Evolutionary conservation across 2,113 vertebrate genomes (phyloP), one percentile per base, ranked within the genome.

Genomic region (Oophaga pumilio): DNA sequence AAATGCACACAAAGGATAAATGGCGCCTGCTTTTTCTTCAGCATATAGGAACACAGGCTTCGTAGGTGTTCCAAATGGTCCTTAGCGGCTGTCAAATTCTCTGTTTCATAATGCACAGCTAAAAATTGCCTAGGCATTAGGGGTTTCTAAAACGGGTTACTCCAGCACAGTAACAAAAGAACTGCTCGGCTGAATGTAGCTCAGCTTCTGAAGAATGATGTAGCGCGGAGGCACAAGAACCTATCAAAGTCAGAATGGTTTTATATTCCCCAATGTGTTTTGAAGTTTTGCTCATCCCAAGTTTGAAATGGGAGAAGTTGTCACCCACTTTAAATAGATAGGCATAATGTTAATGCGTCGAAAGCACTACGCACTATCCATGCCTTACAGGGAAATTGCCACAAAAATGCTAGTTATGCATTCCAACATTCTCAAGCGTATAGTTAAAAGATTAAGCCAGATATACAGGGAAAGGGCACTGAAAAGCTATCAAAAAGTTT

Each of bases 121-220:
- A 82, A 66, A 82, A 82, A 82, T 82, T 82, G 60, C 60, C 62
- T 49, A 81, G 52, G 53, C 66, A 20, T 74, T 74, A 28, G 66
- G 50, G 12, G 24, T 84, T 85, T 85, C 83, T 74, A 74, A 73
- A 85, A 74, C 82, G 5, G 43, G 66, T 84, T 84, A 84, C 82
- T 84, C 18, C 56, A 33, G 49, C 82, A 57, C 49, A 56, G 24
- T 84, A 84, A 84, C 52, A 85, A 74, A 43, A 82, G 60, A 66
- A 33, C 69, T 43, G 68, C 83, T 85, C 53, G 18, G 14, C 83
- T 49, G 24, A 74, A 71, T 57, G 68, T 73, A 85, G n/a, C 28
- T 73, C 26, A 74, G 53, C 53, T 33, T 26, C 24, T 59, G 68
- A 73, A 85, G 68, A 85, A 73, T 74, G 74, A 33, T 57, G 18